Evolutionary conservation across 2,797 vertebrate genomes (phyloP), one percentile per base, ranked within the genome.

Genomic region (Acrossocheilus wenchowensis): DNA sequence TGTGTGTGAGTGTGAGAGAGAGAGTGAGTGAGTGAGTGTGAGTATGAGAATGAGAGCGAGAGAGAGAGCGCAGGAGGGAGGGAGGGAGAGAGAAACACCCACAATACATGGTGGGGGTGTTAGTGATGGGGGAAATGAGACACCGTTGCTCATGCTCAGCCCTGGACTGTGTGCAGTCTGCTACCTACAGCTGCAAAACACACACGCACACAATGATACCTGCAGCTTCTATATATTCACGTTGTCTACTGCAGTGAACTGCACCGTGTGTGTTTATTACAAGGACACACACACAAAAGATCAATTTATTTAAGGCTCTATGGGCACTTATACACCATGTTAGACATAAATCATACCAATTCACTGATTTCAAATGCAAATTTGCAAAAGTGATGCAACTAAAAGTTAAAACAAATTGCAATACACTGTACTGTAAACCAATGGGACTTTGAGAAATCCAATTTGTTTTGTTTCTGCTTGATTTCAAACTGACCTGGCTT

Each of bases 121-220:
- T 81, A 64, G 78, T 39, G 69, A 72, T 73, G 78, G 68, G 82
- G n/a, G 41, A 81, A 81, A 86, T 34, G 57, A 86, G 84, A 86
- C 84, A 81, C 78, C 54, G 11, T 50, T 64, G 78, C 78, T 87
- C 81, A 79, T 48, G 69, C 43, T 86, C 80, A 82, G 60, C 78
- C 71, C 71, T 60, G 83, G 78, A 85, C 71, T 57, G 83, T 85
- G 57, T 81, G 82, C 64, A 71, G 43, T 72, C 75, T 73, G 52
- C 52, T 81, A 30, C 75, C 14, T 83, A 57, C 74, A 60, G 23
- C 84, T 80, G 81, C 66, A 66, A 72, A 64, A 50, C 68, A 78
- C 48, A 60, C 15, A 78, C 74, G 79, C 62, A 62, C 41, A 43
- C 10, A 15, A 9, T 19, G 26, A 64, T 2, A 79, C 36, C 73